Conservation (phyloP, 2,888 invertebrate species). For the Thymelicus acteon region DNA sequence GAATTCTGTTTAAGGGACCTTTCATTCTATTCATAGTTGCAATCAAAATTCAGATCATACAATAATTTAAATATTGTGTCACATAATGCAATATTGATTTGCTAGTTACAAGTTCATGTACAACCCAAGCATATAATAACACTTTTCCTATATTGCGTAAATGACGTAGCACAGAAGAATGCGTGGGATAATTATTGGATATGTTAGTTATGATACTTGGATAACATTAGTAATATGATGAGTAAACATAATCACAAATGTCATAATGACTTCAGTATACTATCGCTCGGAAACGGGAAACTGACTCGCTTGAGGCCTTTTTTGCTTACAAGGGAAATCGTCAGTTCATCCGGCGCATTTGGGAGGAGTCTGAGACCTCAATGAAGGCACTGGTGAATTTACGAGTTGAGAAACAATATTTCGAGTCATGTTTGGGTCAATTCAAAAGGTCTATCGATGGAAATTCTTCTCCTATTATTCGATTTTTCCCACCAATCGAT, state of each 20-base stretch:
- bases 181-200: slow-evolving; percentile 12
- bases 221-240: slow-evolving; percentile 8
- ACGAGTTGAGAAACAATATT: no score
- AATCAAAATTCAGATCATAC: background rate
- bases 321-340: background rate
- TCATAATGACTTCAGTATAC: background rate
- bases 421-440: no score
- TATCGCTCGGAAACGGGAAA: background rate
- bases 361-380: background rate
- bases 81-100: background rate
- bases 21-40: slow-evolving; percentile 2
- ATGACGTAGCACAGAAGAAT: background rate
- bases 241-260: slow-evolving; percentile 10
- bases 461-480: no score
- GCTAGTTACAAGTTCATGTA: slow-evolving; percentile 6
- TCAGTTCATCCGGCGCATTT: background rate
- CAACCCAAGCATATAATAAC: background rate
- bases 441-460: no score
- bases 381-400: background rate
- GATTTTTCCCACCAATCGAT: no score
- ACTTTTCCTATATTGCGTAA: background rate
- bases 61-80: background rate
- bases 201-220: slow-evolving; percentile 8
- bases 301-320: background rate
- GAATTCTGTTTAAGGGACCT: background rate